Evolutionary conservation across 1,140 invertebrate species (phyloP).

Genomic region (Atopsyche davidsoni): DNA sequence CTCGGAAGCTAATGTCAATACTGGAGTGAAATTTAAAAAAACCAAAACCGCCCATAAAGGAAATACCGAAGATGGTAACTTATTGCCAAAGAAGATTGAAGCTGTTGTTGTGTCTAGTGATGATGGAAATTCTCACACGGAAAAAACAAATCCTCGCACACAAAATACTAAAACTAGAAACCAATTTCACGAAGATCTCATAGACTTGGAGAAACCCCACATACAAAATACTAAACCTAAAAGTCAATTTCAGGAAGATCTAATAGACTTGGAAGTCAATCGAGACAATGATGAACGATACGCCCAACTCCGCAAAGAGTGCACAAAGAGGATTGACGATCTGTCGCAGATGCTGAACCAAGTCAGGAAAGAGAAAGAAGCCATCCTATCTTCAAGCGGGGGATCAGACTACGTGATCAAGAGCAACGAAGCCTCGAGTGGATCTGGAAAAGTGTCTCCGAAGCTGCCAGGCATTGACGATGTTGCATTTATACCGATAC

Average conservation of each 20-base stretch:
- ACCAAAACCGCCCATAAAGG: no score
- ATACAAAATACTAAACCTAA: conserved; percentile 34
- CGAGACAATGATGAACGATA: conserved; percentile 45
- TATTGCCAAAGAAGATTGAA: no score
- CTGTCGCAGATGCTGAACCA: conserved; percentile 50
- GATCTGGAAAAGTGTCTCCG: conserved; percentile 20
- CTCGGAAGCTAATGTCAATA: no score
- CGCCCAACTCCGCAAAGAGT: conserved; percentile 48
- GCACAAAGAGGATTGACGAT: conserved; percentile 48
- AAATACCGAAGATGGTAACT: no score
- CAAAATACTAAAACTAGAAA: conserved; percentile 23
- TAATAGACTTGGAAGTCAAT: conserved; percentile 40
- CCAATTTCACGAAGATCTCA: no score
- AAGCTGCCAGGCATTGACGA: conserved; percentile 1
- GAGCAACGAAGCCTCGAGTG: conserved; percentile 18
- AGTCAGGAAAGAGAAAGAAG: conserved; percentile 49
- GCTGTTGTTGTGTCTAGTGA: no score
- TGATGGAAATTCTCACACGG: no score
- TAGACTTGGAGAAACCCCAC: conserved; percentile 37
- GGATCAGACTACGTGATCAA: conserved; percentile 20
- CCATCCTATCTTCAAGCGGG: conserved; percentile 24
- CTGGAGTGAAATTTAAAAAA: no score
- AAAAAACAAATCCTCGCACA: no score
- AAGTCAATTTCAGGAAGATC: conserved; percentile 37
- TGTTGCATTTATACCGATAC: conserved; percentile 16